Evolutionary conservation across 2,113 vertebrate species (phyloP), one percentile per base, ranked within the genome.

Genomic region (Tragulus kanchil): DNA sequence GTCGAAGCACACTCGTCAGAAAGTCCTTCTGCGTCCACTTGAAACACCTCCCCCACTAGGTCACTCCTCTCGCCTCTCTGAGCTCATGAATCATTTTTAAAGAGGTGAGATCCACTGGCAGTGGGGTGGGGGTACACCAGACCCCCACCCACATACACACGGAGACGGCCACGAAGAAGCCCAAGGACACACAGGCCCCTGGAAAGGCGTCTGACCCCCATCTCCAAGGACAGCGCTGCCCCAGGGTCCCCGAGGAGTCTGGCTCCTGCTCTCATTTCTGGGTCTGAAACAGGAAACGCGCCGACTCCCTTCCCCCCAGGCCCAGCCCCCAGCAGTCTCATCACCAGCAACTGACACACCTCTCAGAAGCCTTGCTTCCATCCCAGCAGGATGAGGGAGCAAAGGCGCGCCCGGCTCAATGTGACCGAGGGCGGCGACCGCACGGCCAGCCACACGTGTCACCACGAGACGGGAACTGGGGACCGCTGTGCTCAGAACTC

Each of bases 361-460:
- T 83, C 96, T 96, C 95, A 85, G 73, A 78, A 17, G 75, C 81
- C 78, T 45, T 59, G 54, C 95, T 95, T 92, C 21, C 54, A 64
- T 88, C 25, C 59, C 23, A 93, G 92, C 84, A 85, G 71, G 87
- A 96, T 67, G 73, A 82, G 83, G 58, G 92, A 85, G 96, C 95
- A 95, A 85, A 94, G 92, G 96, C 81, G 90, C 59, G 13, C 93
- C 1, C 75, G 87, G 52, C 77, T 83, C 16, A 0, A n/a, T 84
- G 86, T 96, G 96, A 95, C 23, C 64, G 93, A 95, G 86, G 54
- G 61, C 26, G 71, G 90, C 95, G 86, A 36, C 42, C 2, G 73
- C 71, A 48, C 77, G 17, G 94, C 64, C 58, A 81, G 93, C 91
- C 95, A 85, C 87, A n/a, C 15, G 64, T 96, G 97, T 90, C 97